A percentile compares a stretch with the other conserved stretches of the same genome.
Conservation (phyloP, 2,113 vertebrate genomes). For the Rhea americana region DNA sequence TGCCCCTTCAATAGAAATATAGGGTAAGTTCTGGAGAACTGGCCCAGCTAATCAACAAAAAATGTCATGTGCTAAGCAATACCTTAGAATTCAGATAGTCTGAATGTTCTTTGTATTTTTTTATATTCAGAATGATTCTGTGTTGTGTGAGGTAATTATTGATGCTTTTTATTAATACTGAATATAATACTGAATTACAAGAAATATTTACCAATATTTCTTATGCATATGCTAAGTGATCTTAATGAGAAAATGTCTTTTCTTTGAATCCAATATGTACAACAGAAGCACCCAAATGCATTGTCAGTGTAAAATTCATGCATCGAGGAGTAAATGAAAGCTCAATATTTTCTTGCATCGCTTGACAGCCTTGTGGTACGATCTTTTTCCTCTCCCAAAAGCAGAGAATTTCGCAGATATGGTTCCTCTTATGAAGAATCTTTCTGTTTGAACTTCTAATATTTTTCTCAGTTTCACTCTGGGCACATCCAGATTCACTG, state of each 20-base stretch:
- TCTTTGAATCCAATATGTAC: neutral
- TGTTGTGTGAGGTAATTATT: neutral
- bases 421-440: neutral
- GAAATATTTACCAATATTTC: neutral
- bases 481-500: neutral
- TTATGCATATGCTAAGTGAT: neutral
- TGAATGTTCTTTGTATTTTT: neutral
- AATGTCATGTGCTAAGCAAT: neutral
- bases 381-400: neutral
- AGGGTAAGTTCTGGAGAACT: neutral
- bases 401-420: neutral
- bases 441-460: neutral
- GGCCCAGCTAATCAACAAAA: neutral
- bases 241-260: neutral
- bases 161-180: neutral
- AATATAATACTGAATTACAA: too few species aligned
- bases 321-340: neutral
- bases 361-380: neutral
- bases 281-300: neutral
- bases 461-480: neutral
- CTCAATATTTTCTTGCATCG: neutral
- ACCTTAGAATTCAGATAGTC: neutral
- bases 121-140: neutral
- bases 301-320: neutral
- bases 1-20: neutral